These are phyloP conservation scores for Cochlearius cochlearius DNA, from an alignment of 2,113 vertebrate genomes.

Conservation along the genomic window DNA sequence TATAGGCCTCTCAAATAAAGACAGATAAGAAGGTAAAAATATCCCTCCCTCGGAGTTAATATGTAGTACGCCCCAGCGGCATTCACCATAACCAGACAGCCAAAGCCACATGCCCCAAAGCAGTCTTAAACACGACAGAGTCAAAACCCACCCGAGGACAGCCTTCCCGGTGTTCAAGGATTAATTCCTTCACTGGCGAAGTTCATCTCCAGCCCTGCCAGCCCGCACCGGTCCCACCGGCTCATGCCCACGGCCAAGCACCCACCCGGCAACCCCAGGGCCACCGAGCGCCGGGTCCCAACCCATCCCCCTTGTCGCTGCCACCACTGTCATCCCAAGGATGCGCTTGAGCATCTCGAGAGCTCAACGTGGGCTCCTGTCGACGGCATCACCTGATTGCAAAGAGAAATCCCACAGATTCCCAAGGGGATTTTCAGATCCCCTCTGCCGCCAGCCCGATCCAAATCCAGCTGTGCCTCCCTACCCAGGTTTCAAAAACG, in stretches of 20 bases:
- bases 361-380: rapidly evolving
- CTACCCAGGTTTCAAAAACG: background rate
- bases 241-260: background rate
- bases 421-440: background rate
- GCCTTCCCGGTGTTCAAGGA: background rate
- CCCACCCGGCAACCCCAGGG: background rate
- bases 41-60: background rate
- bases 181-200: background rate
- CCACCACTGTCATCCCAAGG: background rate
- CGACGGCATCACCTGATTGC: background rate
- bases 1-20: background rate
- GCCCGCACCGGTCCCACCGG: background rate
- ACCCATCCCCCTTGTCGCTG: rapidly evolving
- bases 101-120: background rate
- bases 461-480: background rate
- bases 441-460: background rate
- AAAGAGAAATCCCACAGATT: background rate
- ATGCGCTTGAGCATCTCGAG: background rate
- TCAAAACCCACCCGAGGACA: background rate
- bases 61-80: background rate
- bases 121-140: background rate
- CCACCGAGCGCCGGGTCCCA: background rate
- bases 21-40: background rate
- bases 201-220: background rate
- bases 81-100: background rate